Conservation (phyloP, 2,888 invertebrate genomes). For the Philereme transversata region DNA sequence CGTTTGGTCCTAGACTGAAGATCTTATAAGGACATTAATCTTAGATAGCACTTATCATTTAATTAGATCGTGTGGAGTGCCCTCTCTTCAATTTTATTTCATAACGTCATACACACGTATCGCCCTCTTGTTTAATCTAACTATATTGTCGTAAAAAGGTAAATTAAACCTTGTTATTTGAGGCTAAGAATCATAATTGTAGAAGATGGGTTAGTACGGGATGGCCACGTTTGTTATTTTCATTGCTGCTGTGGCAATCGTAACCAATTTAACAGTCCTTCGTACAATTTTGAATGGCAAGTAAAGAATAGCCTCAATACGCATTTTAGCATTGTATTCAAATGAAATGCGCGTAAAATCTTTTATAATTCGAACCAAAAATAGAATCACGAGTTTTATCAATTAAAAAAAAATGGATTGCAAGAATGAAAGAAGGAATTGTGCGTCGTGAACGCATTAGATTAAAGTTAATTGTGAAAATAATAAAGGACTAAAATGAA, state of each 20-base stretch:
- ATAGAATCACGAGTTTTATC: slow-evolving; percentile 54
- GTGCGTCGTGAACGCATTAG: slow-evolving; percentile 82
- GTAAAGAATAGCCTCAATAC: too few relatives aligned
- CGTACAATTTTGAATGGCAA: too few relatives aligned
- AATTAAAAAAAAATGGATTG: slow-evolving; percentile 53
- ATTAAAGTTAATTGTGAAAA: slow-evolving; percentile 72
- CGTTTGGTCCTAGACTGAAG: slow-evolving; percentile 39
- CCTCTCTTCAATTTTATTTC: slow-evolving; percentile 82
- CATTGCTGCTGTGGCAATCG: neutral
- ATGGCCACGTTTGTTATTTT: neutral
- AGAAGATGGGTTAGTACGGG: neutral
- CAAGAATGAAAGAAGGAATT: slow-evolving; percentile 56
- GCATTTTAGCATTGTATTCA: slow-evolving; percentile 11
- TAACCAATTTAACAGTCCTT: neutral
- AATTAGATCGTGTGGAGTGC: slow-evolving; percentile 80
- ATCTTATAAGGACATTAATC: slow-evolving; percentile 76
- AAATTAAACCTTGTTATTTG: slow-evolving; percentile 28
- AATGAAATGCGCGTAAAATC: slow-evolving; percentile 63
- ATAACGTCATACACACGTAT: slow-evolving; percentile 83
- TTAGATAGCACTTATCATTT: slow-evolving; percentile 81
- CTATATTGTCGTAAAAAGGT: slow-evolving; percentile 6
- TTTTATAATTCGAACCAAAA: slow-evolving; percentile 48
- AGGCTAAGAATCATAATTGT: slow-evolving; percentile 45
- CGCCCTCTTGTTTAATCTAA: slow-evolving; percentile 57
- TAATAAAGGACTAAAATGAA: slow-evolving; percentile 61